A percentile compares a stretch with the other conserved stretches of the same genome.
Evolutionary conservation across 2,888 invertebrate species (phyloP).

Genomic region (Eledona agricola): DNA sequence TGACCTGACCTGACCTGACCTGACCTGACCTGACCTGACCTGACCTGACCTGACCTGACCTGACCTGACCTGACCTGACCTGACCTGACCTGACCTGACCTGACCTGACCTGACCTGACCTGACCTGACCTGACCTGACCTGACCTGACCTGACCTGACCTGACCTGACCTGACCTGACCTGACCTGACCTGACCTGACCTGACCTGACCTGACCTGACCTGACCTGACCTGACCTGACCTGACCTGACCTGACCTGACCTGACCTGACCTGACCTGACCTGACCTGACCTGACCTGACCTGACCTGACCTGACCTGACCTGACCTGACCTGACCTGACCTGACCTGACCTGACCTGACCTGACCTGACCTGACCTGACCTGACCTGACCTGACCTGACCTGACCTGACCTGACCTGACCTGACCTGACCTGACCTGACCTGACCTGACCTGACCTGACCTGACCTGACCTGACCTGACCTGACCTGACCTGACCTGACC

Average conservation of each 20-base stretch:
- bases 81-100: slow-evolving; percentile 29
- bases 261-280: slow-evolving; percentile 20
- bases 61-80: slow-evolving; percentile 32
- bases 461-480: slow-evolving; percentile 22
- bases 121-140: slow-evolving; percentile 22
- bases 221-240: slow-evolving; percentile 21
- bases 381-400: slow-evolving; percentile 22
- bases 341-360: slow-evolving; percentile 22
- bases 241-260: slow-evolving; percentile 22
- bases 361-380: slow-evolving; percentile 22
- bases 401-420: slow-evolving; percentile 22
- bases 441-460: slow-evolving; percentile 22
- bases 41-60: slow-evolving; percentile 30
- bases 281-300: slow-evolving; percentile 22
- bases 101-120: slow-evolving; percentile 25
- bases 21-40: slow-evolving; percentile 35
- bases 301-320: slow-evolving; percentile 22
- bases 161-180: slow-evolving; percentile 22
- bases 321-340: slow-evolving; percentile 22
- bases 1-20: slow-evolving; percentile 36
- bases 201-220: slow-evolving; percentile 22
- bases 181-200: slow-evolving; percentile 22
- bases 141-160: slow-evolving; percentile 22
- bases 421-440: slow-evolving; percentile 22
- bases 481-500: slow-evolving; percentile 22